Evolutionary conservation across 2,888 invertebrate genomes (phyloP), one percentile per base, ranked within the genome.

Genomic region (Stenotaenia linearis): DNA sequence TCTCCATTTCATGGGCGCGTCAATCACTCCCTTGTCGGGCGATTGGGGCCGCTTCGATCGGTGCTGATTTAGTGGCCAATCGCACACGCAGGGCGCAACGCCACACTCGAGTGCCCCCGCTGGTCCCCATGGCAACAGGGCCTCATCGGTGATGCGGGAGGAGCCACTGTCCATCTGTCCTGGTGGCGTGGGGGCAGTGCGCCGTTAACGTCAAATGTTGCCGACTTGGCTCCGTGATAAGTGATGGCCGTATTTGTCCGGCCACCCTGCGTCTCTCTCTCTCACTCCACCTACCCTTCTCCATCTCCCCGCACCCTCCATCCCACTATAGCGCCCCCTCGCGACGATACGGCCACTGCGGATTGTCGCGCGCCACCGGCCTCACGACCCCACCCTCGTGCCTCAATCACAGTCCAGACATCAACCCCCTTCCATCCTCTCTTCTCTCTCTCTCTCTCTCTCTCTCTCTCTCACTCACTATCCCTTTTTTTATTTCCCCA

Each of bases 161-260:
- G 61, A 35, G 75, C 37, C 75, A 28, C 77, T 77, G 77, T 77
- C 77, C 77, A 77, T 77, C 77, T 77, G 77, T 75, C 77, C 77
- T 77, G 37, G 28, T 77, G 28, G 40, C 40, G 37, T 77, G 25
- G 40, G 35, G 35, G 32, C 35, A 75, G 35, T 28, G 37, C 77
- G 77, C 45, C 77, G 77, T 77, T 77, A 77, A 45, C 45, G 77
- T 77, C 77, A 77, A 77, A 77, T 77, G 77, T 77, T 40, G 45
- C 77, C 77, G 77, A 77, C 40, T 77, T 77, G 37, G 77, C 77
- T 45, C 77, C 45, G 45, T 45, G 77, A 77, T 77, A 77, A 77
- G 77, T 77, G 77, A 77, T 77, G 25, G 77, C 77, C 77, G 77
- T 77, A 45, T 77, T 77, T 77, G 77, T 77, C 77, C 77, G 37